Conservation (phyloP, 2,113 vertebrate species). For the Aldabrachelys gigantea region DNA sequence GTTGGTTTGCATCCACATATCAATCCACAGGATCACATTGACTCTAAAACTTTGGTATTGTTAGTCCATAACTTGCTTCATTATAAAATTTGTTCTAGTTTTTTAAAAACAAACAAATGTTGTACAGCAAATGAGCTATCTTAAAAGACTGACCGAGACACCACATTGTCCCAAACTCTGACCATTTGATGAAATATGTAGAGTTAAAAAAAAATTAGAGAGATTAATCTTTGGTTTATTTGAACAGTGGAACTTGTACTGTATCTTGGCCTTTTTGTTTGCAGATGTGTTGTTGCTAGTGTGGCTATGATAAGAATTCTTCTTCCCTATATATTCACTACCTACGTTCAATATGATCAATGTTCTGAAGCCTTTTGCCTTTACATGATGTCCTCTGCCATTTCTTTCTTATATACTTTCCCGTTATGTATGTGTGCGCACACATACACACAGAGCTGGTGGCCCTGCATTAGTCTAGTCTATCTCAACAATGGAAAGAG, state of each 20-base stretch:
- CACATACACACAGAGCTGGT: background rate
- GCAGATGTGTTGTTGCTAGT: background rate
- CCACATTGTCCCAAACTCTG: background rate
- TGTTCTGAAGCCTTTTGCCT: background rate
- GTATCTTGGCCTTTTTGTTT: background rate
- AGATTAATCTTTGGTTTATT: background rate
- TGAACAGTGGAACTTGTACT: background rate
- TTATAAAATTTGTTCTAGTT: background rate
- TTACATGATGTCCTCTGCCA: background rate
- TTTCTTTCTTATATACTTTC: background rate
- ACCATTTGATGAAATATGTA: background rate
- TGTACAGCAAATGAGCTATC: background rate
- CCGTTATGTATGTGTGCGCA: background rate
- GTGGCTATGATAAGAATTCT: background rate
- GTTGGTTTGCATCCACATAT: background rate
- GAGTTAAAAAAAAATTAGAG: slow-evolving; percentile 10
- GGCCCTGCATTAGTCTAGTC: background rate
- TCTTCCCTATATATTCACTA: background rate
- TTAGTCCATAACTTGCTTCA: background rate
- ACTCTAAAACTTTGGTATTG: background rate
- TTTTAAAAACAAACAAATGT: background rate
- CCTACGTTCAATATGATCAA: background rate
- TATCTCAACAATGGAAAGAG: background rate
- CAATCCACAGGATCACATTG: background rate
- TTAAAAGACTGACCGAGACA: background rate